These are phyloP conservation scores for Zoanthus sansibaricus DNA, from an alignment of 92 coral and sea anemone species.

Conservation along the genomic window DNA sequence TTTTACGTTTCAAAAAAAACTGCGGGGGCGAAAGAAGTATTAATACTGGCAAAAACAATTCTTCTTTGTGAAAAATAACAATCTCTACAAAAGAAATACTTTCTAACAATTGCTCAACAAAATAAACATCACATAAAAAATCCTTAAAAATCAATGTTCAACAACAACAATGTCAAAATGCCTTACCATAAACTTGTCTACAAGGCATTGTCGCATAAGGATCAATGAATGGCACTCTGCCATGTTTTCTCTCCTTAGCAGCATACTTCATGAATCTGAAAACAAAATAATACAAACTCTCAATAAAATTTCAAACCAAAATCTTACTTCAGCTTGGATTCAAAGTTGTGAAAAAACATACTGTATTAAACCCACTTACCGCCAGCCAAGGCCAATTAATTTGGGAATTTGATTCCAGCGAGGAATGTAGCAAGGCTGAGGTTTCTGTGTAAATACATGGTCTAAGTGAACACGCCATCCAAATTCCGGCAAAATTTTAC, in stretches of 20 bases:
- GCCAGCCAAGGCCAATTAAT: slow-evolving; percentile 93
- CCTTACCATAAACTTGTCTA: slow-evolving; percentile 97
- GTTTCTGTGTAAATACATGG: slow-evolving; percentile 88
- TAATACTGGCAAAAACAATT: not conserved
- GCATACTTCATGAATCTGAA: slow-evolving; percentile 95
- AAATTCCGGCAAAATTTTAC: slow-evolving; percentile 81
- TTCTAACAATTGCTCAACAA: not conserved
- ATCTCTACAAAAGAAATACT: not conserved
- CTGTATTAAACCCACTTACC: slow-evolving; percentile 57
- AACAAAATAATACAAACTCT: not conserved
- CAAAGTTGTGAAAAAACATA: not conserved
- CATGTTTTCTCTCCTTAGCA: slow-evolving; percentile 87
- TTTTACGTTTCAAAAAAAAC: not conserved
- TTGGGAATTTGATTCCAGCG: slow-evolving; percentile 98
- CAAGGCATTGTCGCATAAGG: slow-evolving; percentile 95
- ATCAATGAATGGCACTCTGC: slow-evolving; percentile 96
- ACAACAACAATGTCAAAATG: not conserved
- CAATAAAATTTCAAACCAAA: not conserved
- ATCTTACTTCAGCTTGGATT: not conserved
- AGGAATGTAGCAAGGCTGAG: slow-evolving; percentile 94
- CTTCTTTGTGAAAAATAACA: not conserved
- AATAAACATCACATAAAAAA: slow-evolving; percentile 28
- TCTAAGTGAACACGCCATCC: slow-evolving; percentile 98
- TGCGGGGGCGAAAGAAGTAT: not conserved
- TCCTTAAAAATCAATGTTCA: not conserved